A percentile compares a stretch with the other conserved stretches of the same genome.
Conservation (phyloP, 1,140 invertebrate species). For the Calycopis cecrops region DNA sequence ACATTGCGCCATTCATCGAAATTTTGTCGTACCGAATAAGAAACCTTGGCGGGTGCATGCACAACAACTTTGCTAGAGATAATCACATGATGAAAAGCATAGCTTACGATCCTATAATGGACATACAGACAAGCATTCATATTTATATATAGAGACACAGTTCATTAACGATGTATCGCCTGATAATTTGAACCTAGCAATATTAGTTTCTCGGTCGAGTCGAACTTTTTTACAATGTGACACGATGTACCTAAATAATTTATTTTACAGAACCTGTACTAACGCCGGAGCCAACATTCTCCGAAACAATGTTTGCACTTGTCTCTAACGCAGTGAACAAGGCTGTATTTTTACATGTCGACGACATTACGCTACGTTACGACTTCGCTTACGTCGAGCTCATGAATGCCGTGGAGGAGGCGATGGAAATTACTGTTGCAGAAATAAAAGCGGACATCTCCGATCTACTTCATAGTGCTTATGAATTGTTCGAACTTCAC, state of each 20-base stretch:
- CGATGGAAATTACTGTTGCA: constrained; percentile 61
- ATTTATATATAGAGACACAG: no score
- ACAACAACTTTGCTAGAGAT: no score
- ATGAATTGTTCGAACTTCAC: constrained; percentile 47
- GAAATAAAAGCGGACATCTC: constrained; percentile 56
- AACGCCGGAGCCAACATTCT: constrained; percentile 50
- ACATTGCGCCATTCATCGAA: no score
- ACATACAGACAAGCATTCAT: no score
- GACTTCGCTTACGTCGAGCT: constrained; percentile 62
- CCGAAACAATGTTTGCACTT: constrained; percentile 38
- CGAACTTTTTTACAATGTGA: not conserved
- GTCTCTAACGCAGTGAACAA: constrained; percentile 59
- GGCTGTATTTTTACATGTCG: constrained; percentile 45
- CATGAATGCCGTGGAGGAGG: constrained; percentile 46
- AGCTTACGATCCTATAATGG: no score
- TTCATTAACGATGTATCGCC: no score
- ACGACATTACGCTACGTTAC: constrained; percentile 41
- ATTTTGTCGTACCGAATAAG: no score
- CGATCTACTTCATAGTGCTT: constrained; percentile 42
- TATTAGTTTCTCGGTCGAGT: not conserved
- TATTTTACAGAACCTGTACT: constrained; percentile 45
- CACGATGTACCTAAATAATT: not conserved
- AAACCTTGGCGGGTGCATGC: no score
- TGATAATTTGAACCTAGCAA: not conserved
- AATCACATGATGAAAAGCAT: no score